Evolutionary conservation across 2,797 vertebrate species (phyloP).

Genomic region (Urosaurus nigricauda): DNA sequence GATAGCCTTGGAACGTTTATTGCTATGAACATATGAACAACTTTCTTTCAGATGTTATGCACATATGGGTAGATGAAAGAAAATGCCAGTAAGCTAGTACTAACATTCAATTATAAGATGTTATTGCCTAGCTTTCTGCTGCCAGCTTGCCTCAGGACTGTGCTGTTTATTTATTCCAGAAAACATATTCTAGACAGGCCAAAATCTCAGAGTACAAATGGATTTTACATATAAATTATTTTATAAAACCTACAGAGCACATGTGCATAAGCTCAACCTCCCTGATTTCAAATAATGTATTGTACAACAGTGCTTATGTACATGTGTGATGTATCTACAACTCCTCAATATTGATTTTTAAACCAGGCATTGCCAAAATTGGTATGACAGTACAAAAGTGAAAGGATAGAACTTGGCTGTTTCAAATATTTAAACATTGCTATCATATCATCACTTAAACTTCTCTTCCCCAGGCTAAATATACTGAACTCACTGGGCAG

Average conservation of each 20-base stretch:
- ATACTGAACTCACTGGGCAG: too few species aligned
- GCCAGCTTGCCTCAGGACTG: not conserved
- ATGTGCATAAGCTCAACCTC: not conserved
- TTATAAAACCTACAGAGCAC: constrained; percentile 1
- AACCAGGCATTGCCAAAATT: not conserved
- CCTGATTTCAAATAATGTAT: constrained; percentile 16
- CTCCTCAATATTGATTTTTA: not conserved
- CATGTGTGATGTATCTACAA: not conserved
- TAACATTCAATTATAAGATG: not conserved
- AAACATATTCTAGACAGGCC: not conserved
- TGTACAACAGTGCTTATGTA: not conserved
- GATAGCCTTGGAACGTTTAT: not conserved
- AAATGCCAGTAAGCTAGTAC: not conserved
- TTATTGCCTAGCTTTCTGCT: not conserved
- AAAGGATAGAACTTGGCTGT: not conserved
- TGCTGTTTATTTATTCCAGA: constrained; percentile 29
- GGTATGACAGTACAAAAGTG: not conserved
- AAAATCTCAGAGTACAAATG: not conserved
- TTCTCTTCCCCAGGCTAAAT: too few species aligned
- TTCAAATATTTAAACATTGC: not conserved
- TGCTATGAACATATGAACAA: not conserved
- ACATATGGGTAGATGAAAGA: not conserved
- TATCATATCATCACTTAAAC: too few species aligned
- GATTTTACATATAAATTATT: constrained; percentile 11
- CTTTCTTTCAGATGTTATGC: not conserved